Conservation (phyloP, 2,888 invertebrate genomes). For the Scaptomyza caliginosa region DNA sequence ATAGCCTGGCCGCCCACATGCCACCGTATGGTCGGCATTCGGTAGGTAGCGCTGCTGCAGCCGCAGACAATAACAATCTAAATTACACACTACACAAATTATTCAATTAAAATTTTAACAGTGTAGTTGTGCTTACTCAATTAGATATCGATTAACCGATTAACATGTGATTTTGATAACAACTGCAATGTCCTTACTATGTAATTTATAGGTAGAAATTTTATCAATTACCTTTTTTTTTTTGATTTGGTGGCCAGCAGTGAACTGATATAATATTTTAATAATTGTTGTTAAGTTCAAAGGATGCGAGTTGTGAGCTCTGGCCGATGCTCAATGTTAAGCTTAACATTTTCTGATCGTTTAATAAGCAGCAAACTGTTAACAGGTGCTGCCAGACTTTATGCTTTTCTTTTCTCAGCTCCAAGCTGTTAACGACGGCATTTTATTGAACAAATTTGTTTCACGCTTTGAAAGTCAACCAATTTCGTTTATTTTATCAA, state of each 20-base stretch:
- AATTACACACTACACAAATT: background rate
- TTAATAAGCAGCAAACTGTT: background rate
- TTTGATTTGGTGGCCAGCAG: no score
- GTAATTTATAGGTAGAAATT: background rate
- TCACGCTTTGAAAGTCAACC: no score
- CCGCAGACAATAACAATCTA: conserved; percentile 16
- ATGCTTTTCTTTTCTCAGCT: background rate
- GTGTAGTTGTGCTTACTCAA: background rate
- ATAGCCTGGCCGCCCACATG: conserved; percentile 84
- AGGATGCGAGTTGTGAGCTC: background rate
- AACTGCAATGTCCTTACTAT: background rate
- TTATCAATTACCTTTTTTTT: background rate
- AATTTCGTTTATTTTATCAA: no score
- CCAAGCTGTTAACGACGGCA: no score
- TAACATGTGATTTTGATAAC: background rate
- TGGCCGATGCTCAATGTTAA: background rate
- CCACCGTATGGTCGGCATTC: conserved; percentile 86
- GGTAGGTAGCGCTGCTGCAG: conserved; percentile 83
- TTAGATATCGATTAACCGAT: conserved; percentile 1
- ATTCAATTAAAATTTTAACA: background rate
- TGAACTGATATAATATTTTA: background rate
- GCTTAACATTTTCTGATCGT: background rate
- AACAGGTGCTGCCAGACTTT: background rate
- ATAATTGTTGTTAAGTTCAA: background rate
- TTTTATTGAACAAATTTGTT: no score